phyloP scores from a whole-genome alignment of 1,140 invertebrate species.

The Anastrepha obliqua region DNA sequence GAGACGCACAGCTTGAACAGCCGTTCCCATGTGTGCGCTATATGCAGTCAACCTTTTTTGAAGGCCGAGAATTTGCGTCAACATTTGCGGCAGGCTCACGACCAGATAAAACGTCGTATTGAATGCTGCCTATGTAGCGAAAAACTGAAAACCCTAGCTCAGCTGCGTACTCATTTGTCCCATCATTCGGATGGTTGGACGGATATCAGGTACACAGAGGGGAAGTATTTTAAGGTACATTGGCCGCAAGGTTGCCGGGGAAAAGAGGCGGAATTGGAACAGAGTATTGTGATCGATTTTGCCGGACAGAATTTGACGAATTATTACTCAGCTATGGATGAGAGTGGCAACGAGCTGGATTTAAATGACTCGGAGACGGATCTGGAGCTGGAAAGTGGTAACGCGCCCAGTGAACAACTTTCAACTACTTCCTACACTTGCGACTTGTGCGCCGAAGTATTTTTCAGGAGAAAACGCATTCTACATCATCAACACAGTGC shows the following conservation, averaged over 20 bases:
- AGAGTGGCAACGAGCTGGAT: slow-evolving; percentile 66
- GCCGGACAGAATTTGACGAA: slow-evolving; percentile 63
- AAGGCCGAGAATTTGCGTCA: slow-evolving; percentile 49
- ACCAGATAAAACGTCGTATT: slow-evolving; percentile 20
- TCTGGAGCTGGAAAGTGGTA: slow-evolving; percentile 37
- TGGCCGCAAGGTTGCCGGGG: slow-evolving; percentile 60
- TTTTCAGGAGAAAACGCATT: slow-evolving; percentile 56
- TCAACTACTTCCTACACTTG: slow-evolving; percentile 58
- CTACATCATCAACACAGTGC: slow-evolving; percentile 61
- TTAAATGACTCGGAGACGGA: slow-evolving; percentile 66
- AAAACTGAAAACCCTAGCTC: slow-evolving; percentile 57
- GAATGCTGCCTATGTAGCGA: slow-evolving; percentile 63
- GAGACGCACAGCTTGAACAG: slow-evolving; percentile 31
- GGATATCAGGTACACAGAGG: slow-evolving; percentile 59
- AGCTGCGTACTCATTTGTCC: slow-evolving; percentile 61
- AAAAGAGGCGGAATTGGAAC: slow-evolving; percentile 58
- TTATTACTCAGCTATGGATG: slow-evolving; percentile 65
- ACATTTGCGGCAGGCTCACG: slow-evolving; percentile 21
- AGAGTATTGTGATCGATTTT: slow-evolving; percentile 62
- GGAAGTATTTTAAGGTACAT: slow-evolving; percentile 61
- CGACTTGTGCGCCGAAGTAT: slow-evolving; percentile 59
- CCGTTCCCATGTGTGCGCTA: slow-evolving; percentile 27
- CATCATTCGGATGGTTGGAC: slow-evolving; percentile 61
- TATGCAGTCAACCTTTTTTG: slow-evolving; percentile 54
- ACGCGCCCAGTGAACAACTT: neutral